Evolutionary conservation across 2,797 vertebrate genomes (phyloP).

Genomic region (Mormyrus hasselquistii): DNA sequence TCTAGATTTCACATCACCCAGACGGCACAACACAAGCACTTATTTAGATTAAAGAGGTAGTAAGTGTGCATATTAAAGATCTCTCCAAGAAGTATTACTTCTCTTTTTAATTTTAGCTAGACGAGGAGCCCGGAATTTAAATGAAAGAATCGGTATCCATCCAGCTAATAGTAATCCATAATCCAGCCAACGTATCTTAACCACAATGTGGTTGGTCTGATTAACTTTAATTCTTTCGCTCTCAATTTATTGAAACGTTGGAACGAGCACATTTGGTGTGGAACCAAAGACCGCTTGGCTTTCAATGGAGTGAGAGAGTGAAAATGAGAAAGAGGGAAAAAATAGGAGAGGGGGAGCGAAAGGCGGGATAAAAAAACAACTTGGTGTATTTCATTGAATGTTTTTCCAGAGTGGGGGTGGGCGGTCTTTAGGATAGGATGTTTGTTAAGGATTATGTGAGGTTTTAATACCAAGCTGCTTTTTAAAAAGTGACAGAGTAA

Average conservation of each 20-base stretch:
- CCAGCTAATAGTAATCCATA: slow-evolving; percentile 81
- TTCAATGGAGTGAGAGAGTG: slow-evolving; percentile 18
- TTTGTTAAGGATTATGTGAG: slow-evolving; percentile 49
- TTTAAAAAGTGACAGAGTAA: slow-evolving; percentile 55
- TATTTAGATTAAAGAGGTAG: slow-evolving; percentile 45
- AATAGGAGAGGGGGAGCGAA: slow-evolving; percentile 17
- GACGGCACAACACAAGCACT: slow-evolving; percentile 17
- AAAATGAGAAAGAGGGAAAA: slow-evolving; percentile 39
- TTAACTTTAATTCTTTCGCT: slow-evolving; percentile 75
- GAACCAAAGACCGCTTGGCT: slow-evolving; percentile 52
- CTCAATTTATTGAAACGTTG: slow-evolving; percentile 78
- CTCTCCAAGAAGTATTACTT: slow-evolving; percentile 75
- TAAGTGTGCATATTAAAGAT: slow-evolving; percentile 44
- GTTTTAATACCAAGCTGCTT: slow-evolving; percentile 53
- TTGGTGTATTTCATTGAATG: slow-evolving; percentile 21
- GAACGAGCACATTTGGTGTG: slow-evolving; percentile 71
- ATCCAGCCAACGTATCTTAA: slow-evolving; percentile 73
- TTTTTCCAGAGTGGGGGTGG: slow-evolving; percentile 12
- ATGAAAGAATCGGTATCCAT: slow-evolving; percentile 77
- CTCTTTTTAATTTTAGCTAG: slow-evolving; percentile 72
- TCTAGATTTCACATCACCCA: slow-evolving; percentile 35
- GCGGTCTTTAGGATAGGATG: slow-evolving; percentile 26
- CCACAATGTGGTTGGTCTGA: slow-evolving; percentile 77
- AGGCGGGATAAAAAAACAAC: slow-evolving; percentile 12
- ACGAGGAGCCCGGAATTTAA: slow-evolving; percentile 70